These are phyloP conservation scores for Melieria crassipennis DNA, from an alignment of 2,888 invertebrate genomes.

Conservation along the genomic window DNA sequence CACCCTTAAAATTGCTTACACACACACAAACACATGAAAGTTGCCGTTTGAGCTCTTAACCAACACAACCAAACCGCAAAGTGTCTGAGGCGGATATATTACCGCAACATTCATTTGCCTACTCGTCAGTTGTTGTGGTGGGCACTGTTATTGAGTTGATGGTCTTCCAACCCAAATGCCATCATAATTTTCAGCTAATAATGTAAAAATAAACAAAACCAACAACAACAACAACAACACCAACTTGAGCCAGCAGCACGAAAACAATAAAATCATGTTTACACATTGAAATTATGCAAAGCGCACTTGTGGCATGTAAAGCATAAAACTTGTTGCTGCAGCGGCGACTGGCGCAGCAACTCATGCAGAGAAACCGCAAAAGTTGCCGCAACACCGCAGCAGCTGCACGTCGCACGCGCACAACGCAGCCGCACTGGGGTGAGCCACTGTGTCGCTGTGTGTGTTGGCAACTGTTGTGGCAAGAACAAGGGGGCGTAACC, in stretches of 20 bases:
- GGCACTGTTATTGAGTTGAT: too few relatives aligned
- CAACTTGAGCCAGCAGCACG: background rate
- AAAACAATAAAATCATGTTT: constrained; percentile 37
- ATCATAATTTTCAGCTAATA: constrained; percentile 22
- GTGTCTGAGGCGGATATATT: too few relatives aligned
- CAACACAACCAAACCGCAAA: too few relatives aligned
- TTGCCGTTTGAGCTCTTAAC: too few relatives aligned
- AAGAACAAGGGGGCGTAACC: background rate
- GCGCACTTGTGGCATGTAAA: constrained; percentile 40
- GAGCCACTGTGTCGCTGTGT: background rate
- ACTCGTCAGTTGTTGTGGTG: too few relatives aligned
- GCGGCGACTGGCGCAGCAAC: background rate
- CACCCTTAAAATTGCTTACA: too few relatives aligned
- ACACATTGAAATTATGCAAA: constrained; percentile 42
- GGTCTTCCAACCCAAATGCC: too few relatives aligned
- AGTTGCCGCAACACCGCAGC: constrained; percentile 22
- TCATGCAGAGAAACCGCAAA: background rate
- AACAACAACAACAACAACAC: too few relatives aligned
- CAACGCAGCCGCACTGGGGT: constrained; percentile 2
- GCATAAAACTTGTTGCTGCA: constrained; percentile 30
- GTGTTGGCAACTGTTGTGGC: background rate
- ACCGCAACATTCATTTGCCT: too few relatives aligned
- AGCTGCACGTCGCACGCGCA: background rate
- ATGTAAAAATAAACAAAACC: constrained; percentile 7
- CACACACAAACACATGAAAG: too few relatives aligned